These are phyloP conservation scores for Morpho deidamia DNA, from an alignment of 2,888 invertebrate species.

Conservation along the genomic window DNA sequence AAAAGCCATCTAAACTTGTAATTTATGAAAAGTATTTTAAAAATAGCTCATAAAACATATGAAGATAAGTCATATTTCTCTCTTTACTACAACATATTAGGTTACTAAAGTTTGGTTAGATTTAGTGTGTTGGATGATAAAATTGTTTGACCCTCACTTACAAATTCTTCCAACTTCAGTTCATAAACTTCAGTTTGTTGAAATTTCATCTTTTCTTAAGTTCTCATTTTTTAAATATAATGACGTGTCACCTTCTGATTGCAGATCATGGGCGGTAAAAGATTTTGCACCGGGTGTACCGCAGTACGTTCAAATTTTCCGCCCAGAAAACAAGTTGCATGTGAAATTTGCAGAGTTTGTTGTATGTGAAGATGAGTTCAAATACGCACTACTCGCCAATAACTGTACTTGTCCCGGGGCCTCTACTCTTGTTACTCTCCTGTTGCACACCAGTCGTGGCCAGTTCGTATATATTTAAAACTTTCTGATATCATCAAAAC, in stretches of 20 bases:
- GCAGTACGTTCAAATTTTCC: conserved; percentile 98
- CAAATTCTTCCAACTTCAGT: no score
- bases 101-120: no score
- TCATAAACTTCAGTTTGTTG: no score
- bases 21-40: no score
- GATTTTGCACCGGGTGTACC: conserved; percentile 98
- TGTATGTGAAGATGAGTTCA: conserved; percentile 99
- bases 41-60: no score
- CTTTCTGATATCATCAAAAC: background rate
- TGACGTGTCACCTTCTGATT: conserved; percentile 34
- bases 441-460: conserved; percentile 97
- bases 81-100: no score
- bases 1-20: no score
- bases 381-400: conserved; percentile 97
- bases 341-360: conserved; percentile 99
- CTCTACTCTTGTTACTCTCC: conserved; percentile 95
- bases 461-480: conserved; percentile 88
- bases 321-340: conserved; percentile 98
- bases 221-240: no score
- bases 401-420: conserved; percentile 99
- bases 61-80: no score
- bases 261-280: conserved; percentile 97
- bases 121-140: no score
- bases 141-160: no score
- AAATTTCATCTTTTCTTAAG: no score